Percentiles rank a stretch among this genome's conserved stretches.
phyloP scores from a whole-genome alignment of 2,888 invertebrate genomes.

The Drosophila pseudotalamancana region DNA sequence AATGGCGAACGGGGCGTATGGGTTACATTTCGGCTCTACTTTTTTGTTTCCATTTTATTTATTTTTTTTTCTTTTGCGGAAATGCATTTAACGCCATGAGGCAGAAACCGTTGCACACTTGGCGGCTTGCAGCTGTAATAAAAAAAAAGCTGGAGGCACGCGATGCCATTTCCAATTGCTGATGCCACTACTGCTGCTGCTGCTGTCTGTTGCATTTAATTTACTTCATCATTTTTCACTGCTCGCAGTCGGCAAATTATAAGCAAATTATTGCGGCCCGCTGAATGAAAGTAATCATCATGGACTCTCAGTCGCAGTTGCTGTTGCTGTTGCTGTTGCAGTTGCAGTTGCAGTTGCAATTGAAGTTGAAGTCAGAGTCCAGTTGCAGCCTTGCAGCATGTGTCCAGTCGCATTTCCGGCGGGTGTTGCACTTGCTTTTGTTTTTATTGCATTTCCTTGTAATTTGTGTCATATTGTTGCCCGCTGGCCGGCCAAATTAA shows the following conservation, averaged over 20 bases:
- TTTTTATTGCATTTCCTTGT: slow-evolving; percentile 73
- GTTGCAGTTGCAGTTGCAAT: background rate
- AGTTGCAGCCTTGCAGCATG: slow-evolving; percentile 13
- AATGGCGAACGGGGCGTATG: slow-evolving; percentile 56
- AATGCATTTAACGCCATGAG: slow-evolving; percentile 58
- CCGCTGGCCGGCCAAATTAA: slow-evolving; percentile 61
- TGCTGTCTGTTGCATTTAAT: slow-evolving; percentile 66
- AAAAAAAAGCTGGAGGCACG: slow-evolving; percentile 39
- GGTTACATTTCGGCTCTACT: slow-evolving; percentile 46
- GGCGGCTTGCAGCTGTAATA: slow-evolving; percentile 34
- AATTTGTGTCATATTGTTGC: slow-evolving; percentile 74
- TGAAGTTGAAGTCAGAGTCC: background rate
- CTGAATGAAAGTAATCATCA: slow-evolving; percentile 69
- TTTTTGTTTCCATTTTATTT: slow-evolving; percentile 7
- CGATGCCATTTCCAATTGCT: slow-evolving; percentile 44
- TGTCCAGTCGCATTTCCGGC: slow-evolving; percentile 28
- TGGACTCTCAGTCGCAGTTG: slow-evolving; percentile 17
- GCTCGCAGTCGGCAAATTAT: slow-evolving; percentile 59
- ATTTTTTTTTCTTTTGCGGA: slow-evolving; percentile 22
- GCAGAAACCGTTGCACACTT: slow-evolving; percentile 45
- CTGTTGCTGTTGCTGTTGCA: slow-evolving; percentile 13
- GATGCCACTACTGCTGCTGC: background rate
- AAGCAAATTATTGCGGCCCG: slow-evolving; percentile 70
- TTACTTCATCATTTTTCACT: slow-evolving; percentile 68
- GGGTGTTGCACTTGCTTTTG: slow-evolving; percentile 34